Evolutionary conservation across 2,888 invertebrate genomes (phyloP).

Genomic region (Cotesia congregata): DNA sequence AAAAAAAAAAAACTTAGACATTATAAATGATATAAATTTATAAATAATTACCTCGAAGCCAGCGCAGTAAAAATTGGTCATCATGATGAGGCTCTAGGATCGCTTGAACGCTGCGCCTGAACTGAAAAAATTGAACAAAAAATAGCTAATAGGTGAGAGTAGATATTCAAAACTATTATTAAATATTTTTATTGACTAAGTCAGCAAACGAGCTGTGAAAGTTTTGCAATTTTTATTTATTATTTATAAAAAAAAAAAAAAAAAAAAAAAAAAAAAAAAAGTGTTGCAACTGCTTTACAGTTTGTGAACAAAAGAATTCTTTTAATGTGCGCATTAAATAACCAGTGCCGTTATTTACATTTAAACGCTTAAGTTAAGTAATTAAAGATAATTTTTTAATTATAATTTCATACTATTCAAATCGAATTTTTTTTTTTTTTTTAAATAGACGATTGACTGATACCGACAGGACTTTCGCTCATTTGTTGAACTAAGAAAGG

Average conservation of each 20-base stretch:
- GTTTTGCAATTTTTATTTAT: not conserved
- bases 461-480: slow-evolving; percentile 18
- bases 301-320: not conserved
- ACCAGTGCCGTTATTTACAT: not conserved
- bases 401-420: too few relatives aligned
- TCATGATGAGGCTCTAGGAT: slow-evolving; percentile 80
- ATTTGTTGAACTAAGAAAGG: slow-evolving; percentile 3
- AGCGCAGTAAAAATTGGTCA: slow-evolving; percentile 84
- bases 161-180: not conserved
- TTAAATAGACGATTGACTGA: not conserved
- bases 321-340: not conserved
- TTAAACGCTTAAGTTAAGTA: not conserved
- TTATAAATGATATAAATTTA: not conserved
- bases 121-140: slow-evolving; percentile 74
- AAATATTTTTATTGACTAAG: not conserved
- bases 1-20: slow-evolving; percentile 37
- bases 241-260: not conserved
- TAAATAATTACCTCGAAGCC: slow-evolving; percentile 80
- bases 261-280: not conserved
- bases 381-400: not conserved
- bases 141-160: not conserved
- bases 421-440: too few relatives aligned
- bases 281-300: not conserved
- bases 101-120: slow-evolving; percentile 80
- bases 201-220: not conserved